These are phyloP conservation scores for Lacerta bilineata DNA, from an alignment of 2,797 vertebrate species.

Conservation along the genomic window DNA sequence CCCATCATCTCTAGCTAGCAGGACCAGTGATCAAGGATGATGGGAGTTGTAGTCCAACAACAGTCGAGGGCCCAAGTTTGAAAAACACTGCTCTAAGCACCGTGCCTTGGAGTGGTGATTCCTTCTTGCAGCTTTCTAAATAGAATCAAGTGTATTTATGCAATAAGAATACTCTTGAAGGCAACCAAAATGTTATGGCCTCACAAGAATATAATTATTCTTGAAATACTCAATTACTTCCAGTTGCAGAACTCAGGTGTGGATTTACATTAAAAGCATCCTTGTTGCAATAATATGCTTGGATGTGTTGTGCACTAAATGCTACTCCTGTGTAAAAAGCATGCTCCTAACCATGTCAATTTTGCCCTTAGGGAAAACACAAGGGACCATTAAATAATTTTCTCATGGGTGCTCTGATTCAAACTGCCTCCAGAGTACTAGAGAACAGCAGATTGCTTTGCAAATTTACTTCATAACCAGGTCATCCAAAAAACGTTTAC, in stretches of 20 bases:
- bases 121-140: slow-evolving; percentile 40
- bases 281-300: slow-evolving; percentile 25
- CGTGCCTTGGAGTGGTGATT: not conserved
- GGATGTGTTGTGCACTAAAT: slow-evolving; percentile 41
- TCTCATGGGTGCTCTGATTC: slow-evolving; percentile 8
- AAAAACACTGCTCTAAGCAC: too few relatives aligned
- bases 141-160: slow-evolving; percentile 26
- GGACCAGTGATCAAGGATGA: too few relatives aligned
- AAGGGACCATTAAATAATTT: slow-evolving; percentile 41
- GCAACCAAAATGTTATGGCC: slow-evolving; percentile 42
- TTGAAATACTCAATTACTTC: slow-evolving; percentile 42
- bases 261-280: slow-evolving; percentile 41
- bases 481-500: not conserved
- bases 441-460: slow-evolving; percentile 32
- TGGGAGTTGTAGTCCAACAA: too few relatives aligned
- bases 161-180: slow-evolving; percentile 34
- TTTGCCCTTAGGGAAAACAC: slow-evolving; percentile 27
- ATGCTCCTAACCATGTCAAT: slow-evolving; percentile 37
- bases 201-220: slow-evolving; percentile 9
- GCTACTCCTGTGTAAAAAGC: slow-evolving; percentile 36
- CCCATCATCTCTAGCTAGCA: too few relatives aligned
- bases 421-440: slow-evolving; percentile 30
- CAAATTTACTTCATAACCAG: slow-evolving; percentile 10
- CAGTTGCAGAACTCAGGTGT: slow-evolving; percentile 43
- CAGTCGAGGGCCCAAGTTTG: too few relatives aligned